Base-by-base conservation (phyloP, 30 jellyfish, hydroid and myxozoan genomes). In the Nemopilema nomurai region DNA sequence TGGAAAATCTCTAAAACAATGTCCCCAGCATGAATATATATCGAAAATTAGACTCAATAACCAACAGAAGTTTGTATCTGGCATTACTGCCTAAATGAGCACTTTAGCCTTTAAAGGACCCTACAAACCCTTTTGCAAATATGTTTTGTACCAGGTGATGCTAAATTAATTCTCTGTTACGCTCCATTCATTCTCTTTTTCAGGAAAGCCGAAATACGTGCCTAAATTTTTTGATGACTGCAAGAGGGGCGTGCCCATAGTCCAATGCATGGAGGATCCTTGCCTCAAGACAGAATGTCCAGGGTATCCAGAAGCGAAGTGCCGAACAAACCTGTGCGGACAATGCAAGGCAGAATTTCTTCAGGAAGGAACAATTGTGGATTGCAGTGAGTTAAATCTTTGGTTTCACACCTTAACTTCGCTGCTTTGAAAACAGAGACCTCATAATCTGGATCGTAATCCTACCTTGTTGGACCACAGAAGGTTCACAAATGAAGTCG, bases 241-340 rank as follows among this genome's bases (percentile, higher is more conserved):
- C 74, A 78, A 64, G 1, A 69, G 86, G 0, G 96, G 76, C 67
- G 89, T 80, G 16, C 82, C 92, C 9, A 31, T 81, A 8, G 96
- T 89, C 24, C 81, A 57, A 20, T 89, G 96, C 85, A 26, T 22
- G 4, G 77, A 20, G 20, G 84, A 89, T 25, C 96, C 97, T 8
- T 91, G 97, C 67, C 27, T 64, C 74, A 71, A 62, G n/a, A 49
- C 97, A 8, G 83, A 29, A 18, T 91, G 97, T 66, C 72, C 86
- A 17, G 87, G 78, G 21, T 80, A 70, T 49, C 96, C 96, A 4
- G 92, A 71, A 28, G 97, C 97, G 13, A 79, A 30, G 23, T 91
- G 97, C 67, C 83, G 90, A 1, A 83, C 83, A 9, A 84, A 91
- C 41, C 57, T 84, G 21, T 91, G 97, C 51, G 96, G 96, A 26